phyloP scores from a whole-genome alignment of 2,888 invertebrate genomes.

The Hartigia nigra region DNA sequence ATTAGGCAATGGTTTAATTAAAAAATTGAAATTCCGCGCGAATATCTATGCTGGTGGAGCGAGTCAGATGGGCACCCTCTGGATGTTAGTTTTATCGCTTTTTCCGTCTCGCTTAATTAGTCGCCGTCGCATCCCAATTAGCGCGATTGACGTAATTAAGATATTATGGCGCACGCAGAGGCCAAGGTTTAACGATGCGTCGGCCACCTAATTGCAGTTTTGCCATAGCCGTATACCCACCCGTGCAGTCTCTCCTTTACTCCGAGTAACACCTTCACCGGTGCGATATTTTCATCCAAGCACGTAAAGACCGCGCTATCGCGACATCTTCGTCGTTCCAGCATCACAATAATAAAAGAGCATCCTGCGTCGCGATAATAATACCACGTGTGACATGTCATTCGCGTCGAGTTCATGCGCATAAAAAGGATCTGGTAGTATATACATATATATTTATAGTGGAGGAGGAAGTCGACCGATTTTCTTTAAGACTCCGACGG shows the following conservation, averaged over 20 bases:
- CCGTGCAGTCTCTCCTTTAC: not conserved
- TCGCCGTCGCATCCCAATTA: conserved; percentile 20
- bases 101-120: conserved; percentile 23
- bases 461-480: not conserved
- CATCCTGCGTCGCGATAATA: not conserved
- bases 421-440: not conserved
- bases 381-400: conserved; percentile 31
- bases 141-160: conserved; percentile 22
- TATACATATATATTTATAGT: not conserved
- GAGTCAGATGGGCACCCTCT: not conserved
- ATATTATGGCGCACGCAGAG: conserved; percentile 14
- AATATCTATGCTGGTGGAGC: not conserved
- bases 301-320: too few relatives aligned
- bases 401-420: conserved; percentile 4
- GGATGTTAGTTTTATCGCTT: conserved; percentile 7
- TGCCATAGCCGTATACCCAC: not conserved
- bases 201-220: conserved; percentile 6
- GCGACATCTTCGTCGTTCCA: too few relatives aligned
- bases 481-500: not conserved
- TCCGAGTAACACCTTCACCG: too few relatives aligned
- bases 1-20: not conserved
- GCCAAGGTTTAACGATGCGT: not conserved
- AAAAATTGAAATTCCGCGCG: not conserved
- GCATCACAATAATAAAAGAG: too few relatives aligned
- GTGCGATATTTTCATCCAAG: too few relatives aligned